A percentile compares a stretch with the other conserved stretches of the same genome.
phyloP scores from a whole-genome alignment of 2,888 invertebrate genomes.

The Helicoverpa assulta region DNA sequence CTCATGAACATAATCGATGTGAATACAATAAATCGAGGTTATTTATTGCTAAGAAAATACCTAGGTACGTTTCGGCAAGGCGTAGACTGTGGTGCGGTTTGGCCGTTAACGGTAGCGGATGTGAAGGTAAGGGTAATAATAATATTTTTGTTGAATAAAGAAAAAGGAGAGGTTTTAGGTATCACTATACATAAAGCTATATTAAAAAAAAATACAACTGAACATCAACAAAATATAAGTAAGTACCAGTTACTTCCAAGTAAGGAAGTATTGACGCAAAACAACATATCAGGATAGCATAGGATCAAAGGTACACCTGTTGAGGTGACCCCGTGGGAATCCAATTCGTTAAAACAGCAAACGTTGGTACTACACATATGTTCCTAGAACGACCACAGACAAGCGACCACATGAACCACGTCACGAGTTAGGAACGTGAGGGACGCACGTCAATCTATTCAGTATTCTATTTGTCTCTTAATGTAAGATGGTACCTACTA shows the following conservation, averaged over 20 bases:
- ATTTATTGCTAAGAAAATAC: background rate
- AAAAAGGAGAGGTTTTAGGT: too few species aligned
- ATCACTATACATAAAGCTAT: too few species aligned
- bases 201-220: background rate
- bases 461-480: background rate
- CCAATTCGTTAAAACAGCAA: slow-evolving; percentile 35
- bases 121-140: background rate
- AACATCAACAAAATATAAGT: background rate
- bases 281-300: background rate
- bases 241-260: background rate
- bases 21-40: background rate
- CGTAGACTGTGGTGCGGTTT: background rate
- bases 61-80: background rate
- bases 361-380: slow-evolving; percentile 17
- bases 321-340: slow-evolving; percentile 36
- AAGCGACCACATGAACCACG: slow-evolving; percentile 15
- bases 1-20: background rate
- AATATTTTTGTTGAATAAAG: background rate
- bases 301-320: slow-evolving; percentile 8
- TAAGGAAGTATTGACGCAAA: background rate
- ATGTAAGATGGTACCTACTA: background rate
- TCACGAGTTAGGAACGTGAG: slow-evolving; percentile 39
- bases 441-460: slow-evolving; percentile 32
- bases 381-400: slow-evolving; percentile 32
- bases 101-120: background rate